These are phyloP conservation scores for Smithornis capensis DNA, from an alignment of 2,113 vertebrate genomes.

Conservation along the genomic window DNA sequence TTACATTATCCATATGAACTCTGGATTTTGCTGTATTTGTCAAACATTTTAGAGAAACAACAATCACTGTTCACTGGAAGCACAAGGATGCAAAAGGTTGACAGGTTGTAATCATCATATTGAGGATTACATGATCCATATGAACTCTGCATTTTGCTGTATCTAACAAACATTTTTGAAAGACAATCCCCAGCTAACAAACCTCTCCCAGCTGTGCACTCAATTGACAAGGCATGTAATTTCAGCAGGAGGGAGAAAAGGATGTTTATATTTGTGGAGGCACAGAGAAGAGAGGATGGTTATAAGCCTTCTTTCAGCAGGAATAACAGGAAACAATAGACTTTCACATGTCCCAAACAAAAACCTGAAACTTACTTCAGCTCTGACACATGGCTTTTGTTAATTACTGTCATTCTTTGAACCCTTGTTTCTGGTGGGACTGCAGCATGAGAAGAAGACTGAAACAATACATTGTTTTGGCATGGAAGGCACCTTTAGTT, in stretches of 20 bases:
- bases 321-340: neutral
- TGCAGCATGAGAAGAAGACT: neutral
- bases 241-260: neutral
- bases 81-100: neutral
- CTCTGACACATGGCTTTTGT: neutral
- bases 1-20: neutral
- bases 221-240: neutral
- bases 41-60: neutral
- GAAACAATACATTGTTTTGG: neutral
- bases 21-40: neutral
- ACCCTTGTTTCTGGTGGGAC: neutral
- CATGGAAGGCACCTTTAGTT: neutral
- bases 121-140: neutral
- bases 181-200: neutral
- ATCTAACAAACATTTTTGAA: neutral
- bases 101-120: neutral
- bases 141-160: neutral
- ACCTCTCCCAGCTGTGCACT: neutral
- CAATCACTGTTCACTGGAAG: neutral
- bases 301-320: neutral
- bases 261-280: neutral
- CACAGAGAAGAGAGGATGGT: neutral
- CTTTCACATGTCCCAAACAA: neutral
- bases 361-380: neutral
- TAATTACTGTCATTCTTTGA: conserved; percentile 19